Evolutionary conservation across 2,888 invertebrate species (phyloP).

Genomic region (Acleris sparsana): DNA sequence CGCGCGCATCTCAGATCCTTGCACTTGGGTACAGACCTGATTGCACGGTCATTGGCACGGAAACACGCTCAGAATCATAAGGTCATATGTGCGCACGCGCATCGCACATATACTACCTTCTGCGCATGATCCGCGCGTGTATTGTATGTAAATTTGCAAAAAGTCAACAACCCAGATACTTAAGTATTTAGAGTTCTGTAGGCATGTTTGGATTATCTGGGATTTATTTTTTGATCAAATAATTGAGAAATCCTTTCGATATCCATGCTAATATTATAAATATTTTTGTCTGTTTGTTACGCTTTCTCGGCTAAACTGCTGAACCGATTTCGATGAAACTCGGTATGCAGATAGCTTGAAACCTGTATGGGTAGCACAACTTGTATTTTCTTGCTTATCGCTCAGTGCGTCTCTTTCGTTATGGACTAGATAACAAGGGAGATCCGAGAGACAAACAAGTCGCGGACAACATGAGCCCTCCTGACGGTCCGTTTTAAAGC

Average conservation of each 20-base stretch:
- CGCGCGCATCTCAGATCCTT: conserved; percentile 25
- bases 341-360: too few relatives aligned
- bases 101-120: conserved; percentile 13
- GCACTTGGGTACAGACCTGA: conserved; percentile 36
- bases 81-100: conserved; percentile 10
- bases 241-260: background rate
- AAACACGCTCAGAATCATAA: background rate
- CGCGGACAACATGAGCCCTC: too few relatives aligned
- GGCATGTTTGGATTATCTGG: background rate
- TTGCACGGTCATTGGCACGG: conserved; percentile 32
- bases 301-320: too few relatives aligned
- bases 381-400: too few relatives aligned
- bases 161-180: conserved; percentile 38
- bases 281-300: too few relatives aligned
- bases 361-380: too few relatives aligned
- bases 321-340: too few relatives aligned
- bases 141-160: conserved; percentile 56
- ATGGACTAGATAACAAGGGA: too few relatives aligned
- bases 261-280: too few relatives aligned
- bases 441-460: too few relatives aligned
- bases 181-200: conserved; percentile 22
- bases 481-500: too few relatives aligned
- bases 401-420: too few relatives aligned
- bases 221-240: background rate
- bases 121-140: conserved; percentile 3